Evolutionary conservation across 2,113 vertebrate species (phyloP).

Genomic region (Corydoras maculifer): DNA sequence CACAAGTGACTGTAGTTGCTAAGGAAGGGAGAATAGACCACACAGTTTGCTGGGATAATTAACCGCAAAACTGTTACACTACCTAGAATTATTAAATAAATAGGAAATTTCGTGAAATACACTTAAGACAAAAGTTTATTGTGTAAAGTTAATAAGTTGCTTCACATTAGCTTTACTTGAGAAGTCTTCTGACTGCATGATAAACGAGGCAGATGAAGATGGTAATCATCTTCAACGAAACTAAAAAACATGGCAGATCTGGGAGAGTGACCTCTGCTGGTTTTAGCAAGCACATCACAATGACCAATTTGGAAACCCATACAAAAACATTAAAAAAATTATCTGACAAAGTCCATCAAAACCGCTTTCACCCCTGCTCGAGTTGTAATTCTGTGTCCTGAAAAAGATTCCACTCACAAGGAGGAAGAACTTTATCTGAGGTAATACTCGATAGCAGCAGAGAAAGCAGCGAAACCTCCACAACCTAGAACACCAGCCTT

Average conservation of each 20-base stretch:
- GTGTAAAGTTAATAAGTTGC: no score
- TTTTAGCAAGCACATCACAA: no score
- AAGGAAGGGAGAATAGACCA: no score
- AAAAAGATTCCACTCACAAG: not conserved
- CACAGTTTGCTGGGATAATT: no score
- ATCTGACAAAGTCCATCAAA: not conserved
- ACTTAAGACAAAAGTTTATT: no score
- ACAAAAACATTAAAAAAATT: slow-evolving; percentile 2
- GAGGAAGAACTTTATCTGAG: slow-evolving; percentile 64
- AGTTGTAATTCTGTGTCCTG: not conserved
- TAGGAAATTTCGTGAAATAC: no score
- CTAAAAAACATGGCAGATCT: no score
- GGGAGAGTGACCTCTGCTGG: no score
- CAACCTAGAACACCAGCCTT: slow-evolving; percentile 90
- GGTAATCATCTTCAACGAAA: not conserved
- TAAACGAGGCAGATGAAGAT: not conserved
- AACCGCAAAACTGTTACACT: no score
- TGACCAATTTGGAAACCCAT: not conserved
- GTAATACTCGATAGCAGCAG: slow-evolving; percentile 92
- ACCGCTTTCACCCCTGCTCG: not conserved
- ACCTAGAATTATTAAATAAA: no score
- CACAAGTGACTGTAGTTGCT: no score
- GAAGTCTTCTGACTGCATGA: not conserved
- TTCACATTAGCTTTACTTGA: not conserved
- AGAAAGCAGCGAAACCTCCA: slow-evolving; percentile 93